phyloP scores from a whole-genome alignment of 2,888 invertebrate species.

The Apotomis capreana region DNA sequence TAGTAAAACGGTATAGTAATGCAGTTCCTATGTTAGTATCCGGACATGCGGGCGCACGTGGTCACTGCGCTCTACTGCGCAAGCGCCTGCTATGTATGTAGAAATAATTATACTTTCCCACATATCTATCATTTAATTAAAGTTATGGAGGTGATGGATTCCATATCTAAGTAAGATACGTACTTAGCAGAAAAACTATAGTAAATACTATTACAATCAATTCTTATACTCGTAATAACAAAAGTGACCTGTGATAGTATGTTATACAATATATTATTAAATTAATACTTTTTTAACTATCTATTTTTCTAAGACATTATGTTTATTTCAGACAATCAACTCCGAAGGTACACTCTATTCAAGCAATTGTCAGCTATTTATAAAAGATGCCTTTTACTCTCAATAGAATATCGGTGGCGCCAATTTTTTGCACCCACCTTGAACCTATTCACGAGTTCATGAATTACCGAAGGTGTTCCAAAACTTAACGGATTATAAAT shows the following conservation, averaged over 20 bases:
- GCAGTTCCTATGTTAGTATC: constrained; percentile 67
- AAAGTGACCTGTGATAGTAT: too few relatives aligned
- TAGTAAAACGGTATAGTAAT: constrained; percentile 55
- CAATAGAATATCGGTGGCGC: constrained; percentile 32
- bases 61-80: constrained; percentile 56
- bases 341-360: neutral
- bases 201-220: too few relatives aligned
- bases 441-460: constrained; percentile 3
- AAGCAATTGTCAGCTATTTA: constrained; percentile 20
- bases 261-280: too few relatives aligned
- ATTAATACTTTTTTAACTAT: too few relatives aligned
- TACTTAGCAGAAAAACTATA: too few relatives aligned
- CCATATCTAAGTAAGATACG: neutral
- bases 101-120: constrained; percentile 49
- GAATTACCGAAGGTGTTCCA: neutral
- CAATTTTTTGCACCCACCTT: constrained; percentile 29
- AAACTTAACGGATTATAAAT: constrained; percentile 3
- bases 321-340: too few relatives aligned
- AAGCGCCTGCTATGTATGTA: constrained; percentile 65
- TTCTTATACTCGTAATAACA: too few relatives aligned
- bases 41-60: constrained; percentile 77
- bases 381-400: constrained; percentile 17
- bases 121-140: constrained; percentile 10
- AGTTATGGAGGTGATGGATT: neutral
- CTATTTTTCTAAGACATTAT: too few relatives aligned